Percentiles rank a stretch among this genome's conserved stretches.
These are phyloP conservation scores for Aleadryas rufinucha DNA, from an alignment of 2,113 vertebrate genomes.

Conservation along the genomic window DNA sequence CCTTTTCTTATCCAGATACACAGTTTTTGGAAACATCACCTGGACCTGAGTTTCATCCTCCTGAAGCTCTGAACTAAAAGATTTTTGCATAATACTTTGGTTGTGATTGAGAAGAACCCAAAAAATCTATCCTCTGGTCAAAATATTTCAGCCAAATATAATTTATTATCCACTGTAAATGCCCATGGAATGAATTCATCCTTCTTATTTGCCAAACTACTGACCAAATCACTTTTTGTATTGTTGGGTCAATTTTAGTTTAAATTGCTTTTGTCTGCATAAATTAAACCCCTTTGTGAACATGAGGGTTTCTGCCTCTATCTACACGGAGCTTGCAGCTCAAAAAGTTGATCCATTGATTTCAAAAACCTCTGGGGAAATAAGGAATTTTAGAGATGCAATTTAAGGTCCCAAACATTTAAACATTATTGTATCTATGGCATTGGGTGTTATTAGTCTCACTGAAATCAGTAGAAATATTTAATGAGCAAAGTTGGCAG, in stretches of 20 bases:
- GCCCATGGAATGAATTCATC: conserved; percentile 13
- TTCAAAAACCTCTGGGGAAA: not conserved
- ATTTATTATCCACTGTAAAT: conserved; percentile 35
- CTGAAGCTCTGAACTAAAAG: not conserved
- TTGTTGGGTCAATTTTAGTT: conserved; percentile 33
- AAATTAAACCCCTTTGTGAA: conserved; percentile 9
- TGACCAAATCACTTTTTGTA: conserved; percentile 30
- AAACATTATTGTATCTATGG: not conserved
- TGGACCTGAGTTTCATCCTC: not conserved
- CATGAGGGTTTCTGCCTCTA: not conserved
- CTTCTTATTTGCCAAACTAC: conserved; percentile 44
- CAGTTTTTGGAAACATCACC: not conserved
- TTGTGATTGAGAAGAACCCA: not conserved
- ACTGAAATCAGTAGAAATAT: not conserved
- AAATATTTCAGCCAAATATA: conserved; percentile 5
- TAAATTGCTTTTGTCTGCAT: conserved; percentile 43
- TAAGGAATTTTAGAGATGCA: not conserved
- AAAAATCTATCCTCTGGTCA: not conserved
- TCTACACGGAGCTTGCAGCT: not conserved
- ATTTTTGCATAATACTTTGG: not conserved
- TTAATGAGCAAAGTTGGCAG: not conserved
- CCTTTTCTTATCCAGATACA: not conserved
- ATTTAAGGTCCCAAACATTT: not conserved
- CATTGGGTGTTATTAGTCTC: not conserved
- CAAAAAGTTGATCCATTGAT: not conserved